These are phyloP conservation scores for Ametastegia equiseti DNA, from an alignment of 2,888 invertebrate genomes.

Conservation along the genomic window DNA sequence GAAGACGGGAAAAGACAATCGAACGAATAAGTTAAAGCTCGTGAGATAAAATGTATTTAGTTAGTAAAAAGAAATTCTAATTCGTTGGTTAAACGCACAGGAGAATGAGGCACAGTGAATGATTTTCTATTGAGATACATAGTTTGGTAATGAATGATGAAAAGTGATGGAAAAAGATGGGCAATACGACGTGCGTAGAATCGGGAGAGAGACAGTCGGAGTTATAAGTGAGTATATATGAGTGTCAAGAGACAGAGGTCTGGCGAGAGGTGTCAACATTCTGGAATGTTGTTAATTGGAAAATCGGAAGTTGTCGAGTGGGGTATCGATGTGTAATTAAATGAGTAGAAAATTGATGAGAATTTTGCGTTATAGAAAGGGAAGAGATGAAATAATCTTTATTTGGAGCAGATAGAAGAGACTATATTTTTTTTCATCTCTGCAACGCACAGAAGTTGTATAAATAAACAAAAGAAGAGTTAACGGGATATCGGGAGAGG, in stretches of 20 bases:
- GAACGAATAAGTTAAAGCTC: too few species aligned
- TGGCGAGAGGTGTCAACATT: constrained; percentile 71
- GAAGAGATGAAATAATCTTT: constrained; percentile 34
- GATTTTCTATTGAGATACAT: constrained; percentile 6
- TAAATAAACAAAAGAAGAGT: constrained; percentile 69
- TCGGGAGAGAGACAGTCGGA: constrained; percentile 26
- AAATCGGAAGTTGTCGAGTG: constrained; percentile 57
- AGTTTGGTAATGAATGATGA: constrained; percentile 36
- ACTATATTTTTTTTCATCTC: constrained; percentile 52
- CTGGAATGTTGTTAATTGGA: constrained; percentile 70
- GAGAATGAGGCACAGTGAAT: constrained; percentile 48
- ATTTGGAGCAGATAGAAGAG: constrained; percentile 39
- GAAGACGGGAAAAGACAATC: too few species aligned
- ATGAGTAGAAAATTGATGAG: neutral
- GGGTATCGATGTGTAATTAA: neutral
- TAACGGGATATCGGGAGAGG: constrained; percentile 7
- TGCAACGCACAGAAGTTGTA: constrained; percentile 59
- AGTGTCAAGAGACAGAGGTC: constrained; percentile 60
- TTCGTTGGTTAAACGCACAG: neutral
- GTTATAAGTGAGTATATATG: too few species aligned
- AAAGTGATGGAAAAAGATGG: constrained; percentile 8
- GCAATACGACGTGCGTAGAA: constrained; percentile 29
- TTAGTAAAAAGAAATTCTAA: neutral
- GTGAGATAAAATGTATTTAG: neutral
- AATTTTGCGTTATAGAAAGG: too few species aligned